phyloP scores from a whole-genome alignment of 2,888 invertebrate species.

The Ditula angustiorana region DNA sequence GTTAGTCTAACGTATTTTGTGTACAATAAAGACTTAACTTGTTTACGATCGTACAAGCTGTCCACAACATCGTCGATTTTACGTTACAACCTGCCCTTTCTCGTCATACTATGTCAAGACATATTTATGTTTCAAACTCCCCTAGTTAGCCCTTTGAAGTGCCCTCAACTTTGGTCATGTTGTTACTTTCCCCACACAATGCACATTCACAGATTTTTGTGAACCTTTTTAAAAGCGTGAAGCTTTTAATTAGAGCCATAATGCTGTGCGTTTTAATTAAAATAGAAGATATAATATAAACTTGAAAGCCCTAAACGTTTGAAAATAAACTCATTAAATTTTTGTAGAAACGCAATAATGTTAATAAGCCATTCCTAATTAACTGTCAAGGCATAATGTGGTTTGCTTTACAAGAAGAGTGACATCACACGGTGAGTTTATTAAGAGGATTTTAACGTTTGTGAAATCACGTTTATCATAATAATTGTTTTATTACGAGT shows the following conservation, averaged over 20 bases:
- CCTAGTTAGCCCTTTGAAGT: constrained; percentile 34
- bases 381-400: background rate
- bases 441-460: background rate
- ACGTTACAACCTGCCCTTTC: background rate
- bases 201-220: constrained; percentile 13
- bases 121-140: constrained; percentile 46
- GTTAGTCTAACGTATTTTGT: too few species aligned
- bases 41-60: too few species aligned
- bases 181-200: constrained; percentile 9
- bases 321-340: too few species aligned
- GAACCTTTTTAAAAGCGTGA: constrained; percentile 13
- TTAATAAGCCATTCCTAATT: background rate
- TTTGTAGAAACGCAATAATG: background rate
- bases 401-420: background rate
- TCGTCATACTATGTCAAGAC: background rate
- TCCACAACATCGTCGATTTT: background rate
- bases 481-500: too few species aligned
- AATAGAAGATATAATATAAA: too few species aligned
- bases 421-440: too few species aligned
- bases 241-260: constrained; percentile 18
- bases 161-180: constrained; percentile 1
- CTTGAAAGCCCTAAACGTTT: too few species aligned
- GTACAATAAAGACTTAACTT: too few species aligned
- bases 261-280: background rate
- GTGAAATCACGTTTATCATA: background rate